Evolutionary conservation across 1,140 invertebrate species (phyloP).

Genomic region (Teleopsis dalmanni): DNA sequence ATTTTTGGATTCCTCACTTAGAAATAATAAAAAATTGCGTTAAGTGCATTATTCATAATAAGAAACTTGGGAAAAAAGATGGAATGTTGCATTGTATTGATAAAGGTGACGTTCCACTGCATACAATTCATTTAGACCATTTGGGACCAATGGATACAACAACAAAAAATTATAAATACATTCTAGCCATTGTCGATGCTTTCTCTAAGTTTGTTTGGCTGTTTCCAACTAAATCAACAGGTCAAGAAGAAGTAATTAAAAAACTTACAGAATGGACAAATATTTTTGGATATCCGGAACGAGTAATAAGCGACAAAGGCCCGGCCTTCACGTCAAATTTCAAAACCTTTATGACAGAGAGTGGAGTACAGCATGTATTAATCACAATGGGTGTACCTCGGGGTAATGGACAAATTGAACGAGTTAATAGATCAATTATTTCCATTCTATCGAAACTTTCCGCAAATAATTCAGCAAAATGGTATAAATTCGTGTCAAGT

Average conservation of each 20-base stretch:
- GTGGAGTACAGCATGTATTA: not conserved
- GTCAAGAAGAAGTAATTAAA: too few species aligned
- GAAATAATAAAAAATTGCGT: constrained; percentile 29
- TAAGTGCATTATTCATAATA: constrained; percentile 22
- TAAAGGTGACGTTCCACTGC: constrained; percentile 22
- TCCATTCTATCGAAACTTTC: constrained; percentile 1
- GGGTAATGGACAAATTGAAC: constrained; percentile 17
- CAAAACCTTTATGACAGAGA: constrained; percentile 14
- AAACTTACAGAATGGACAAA: constrained; percentile 15
- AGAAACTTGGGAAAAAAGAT: constrained; percentile 39
- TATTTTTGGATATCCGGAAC: constrained; percentile 30
- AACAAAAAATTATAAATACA: constrained; percentile 23
- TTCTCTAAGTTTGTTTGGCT: constrained; percentile 26
- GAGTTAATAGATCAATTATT: constrained; percentile 16
- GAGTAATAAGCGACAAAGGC: constrained; percentile 18
- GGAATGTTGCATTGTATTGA: constrained; percentile 29
- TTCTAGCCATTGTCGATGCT: constrained; percentile 23
- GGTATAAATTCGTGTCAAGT: not conserved
- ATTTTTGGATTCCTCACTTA: constrained; percentile 21
- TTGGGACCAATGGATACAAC: constrained; percentile 23
- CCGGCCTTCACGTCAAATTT: constrained; percentile 19
- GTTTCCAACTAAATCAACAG: too few species aligned
- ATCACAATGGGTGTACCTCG: not conserved
- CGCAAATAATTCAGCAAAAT: not conserved
- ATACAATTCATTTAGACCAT: constrained; percentile 14